Evolutionary conservation across 2,113 vertebrate genomes (phyloP), one percentile per base, ranked within the genome.

Genomic region (Bujurquina vittata): DNA sequence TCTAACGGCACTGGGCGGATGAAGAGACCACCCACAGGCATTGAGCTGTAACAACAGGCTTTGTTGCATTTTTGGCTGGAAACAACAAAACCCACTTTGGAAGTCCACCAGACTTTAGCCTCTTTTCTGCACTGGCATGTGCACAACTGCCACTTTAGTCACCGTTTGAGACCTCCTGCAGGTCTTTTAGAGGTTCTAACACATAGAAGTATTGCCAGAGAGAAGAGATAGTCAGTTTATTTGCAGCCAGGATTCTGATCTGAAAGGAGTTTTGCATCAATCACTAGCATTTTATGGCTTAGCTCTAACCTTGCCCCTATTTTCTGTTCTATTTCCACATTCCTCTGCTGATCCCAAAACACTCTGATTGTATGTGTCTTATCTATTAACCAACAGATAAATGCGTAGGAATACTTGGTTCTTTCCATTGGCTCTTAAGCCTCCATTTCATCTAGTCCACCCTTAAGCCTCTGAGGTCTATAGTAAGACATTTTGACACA

Each of bases 61-160:
- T 82, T 57, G 18, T 29, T 76, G 12, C 35, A 37, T 56, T 52
- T 35, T 29, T 54, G 58, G 31, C n/a, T 9, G 11, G 22, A 67
- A 78, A 74, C 54, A 67, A 49, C 18, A 77, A 61, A 61, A 57
- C 5, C 26, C 33, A 35, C 49, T 79, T 78, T 82, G 57, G 31
- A 77, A 72, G 23, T 63, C 57, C 69, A 79, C n/a, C 72, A 80
- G 4, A 56, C 63, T 60, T 43, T 81, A 18, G 37, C 33, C 77
- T 55, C 9, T 7, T 26, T 67, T 40, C 17, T 75, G 55, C 31
- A 23, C 31, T 63, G 79, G 60, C 72, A 73, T 26, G 22, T 73
- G 37, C 54, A 77, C 60, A 81, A 77, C 22, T 62, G 20, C 15
- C 73, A 77, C 69, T 77, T 86, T 31, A 65, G 26, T 65, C 31